These are phyloP conservation scores for Drosophila eugracilis DNA, from an alignment of 1,140 invertebrate genomes.

Conservation along the genomic window DNA sequence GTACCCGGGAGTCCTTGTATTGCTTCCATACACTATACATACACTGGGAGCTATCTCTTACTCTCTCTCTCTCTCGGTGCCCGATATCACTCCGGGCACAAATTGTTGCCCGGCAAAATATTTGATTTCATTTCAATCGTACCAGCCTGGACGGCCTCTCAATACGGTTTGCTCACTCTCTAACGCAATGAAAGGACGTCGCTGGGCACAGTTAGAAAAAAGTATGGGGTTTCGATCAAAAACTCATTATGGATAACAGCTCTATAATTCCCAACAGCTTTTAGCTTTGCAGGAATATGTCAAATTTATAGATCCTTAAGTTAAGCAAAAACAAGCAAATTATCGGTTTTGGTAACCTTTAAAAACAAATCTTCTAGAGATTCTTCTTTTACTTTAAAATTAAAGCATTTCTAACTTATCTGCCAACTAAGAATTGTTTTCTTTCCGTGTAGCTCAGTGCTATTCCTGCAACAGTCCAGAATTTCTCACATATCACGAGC, in stretches of 20 bases:
- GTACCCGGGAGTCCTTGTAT: constrained; percentile 7
- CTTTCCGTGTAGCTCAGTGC: neutral
- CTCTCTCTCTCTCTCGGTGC: constrained; percentile 7
- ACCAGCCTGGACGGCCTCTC: constrained; percentile 16
- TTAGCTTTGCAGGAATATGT: neutral
- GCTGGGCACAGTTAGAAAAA: constrained; percentile 18
- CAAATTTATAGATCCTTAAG: too few relatives aligned
- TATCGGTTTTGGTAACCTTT: too few relatives aligned
- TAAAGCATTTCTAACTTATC: too few relatives aligned
- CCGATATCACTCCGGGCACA: constrained; percentile 55
- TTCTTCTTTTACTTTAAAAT: too few relatives aligned
- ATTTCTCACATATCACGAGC: constrained; percentile 41
- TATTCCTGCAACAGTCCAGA: constrained; percentile 1
- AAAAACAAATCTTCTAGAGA: too few relatives aligned
- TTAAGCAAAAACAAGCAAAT: too few relatives aligned
- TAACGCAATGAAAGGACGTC: neutral
- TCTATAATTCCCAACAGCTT: neutral
- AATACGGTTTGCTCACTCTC: constrained; percentile 36
- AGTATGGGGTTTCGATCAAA: neutral
- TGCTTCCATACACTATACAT: neutral
- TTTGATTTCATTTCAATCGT: constrained; percentile 75
- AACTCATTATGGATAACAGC: neutral
- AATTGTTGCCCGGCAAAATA: constrained; percentile 74
- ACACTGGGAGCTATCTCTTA: too few relatives aligned
- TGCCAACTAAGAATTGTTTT: too few relatives aligned